A percentile compares a stretch with the other conserved stretches of the same genome.
Conservation (phyloP, 2,888 invertebrate species). For the Matsumyia berberina region DNA sequence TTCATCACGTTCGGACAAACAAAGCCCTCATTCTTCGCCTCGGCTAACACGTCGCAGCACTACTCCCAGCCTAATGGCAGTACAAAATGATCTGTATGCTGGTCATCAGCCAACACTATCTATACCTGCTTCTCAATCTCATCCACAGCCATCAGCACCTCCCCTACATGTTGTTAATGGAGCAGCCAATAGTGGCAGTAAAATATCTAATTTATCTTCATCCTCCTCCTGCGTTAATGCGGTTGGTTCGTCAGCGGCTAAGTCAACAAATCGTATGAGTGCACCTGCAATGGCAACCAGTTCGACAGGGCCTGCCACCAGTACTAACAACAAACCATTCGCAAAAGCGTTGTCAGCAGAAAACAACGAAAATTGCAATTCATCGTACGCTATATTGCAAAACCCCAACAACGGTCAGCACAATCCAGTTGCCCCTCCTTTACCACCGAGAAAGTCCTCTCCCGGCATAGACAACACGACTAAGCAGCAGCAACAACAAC, state of each 20-base stretch:
- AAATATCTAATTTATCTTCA: constrained; percentile 56
- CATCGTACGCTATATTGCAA: constrained; percentile 82
- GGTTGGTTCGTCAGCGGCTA: constrained; percentile 72
- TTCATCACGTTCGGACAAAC: constrained; percentile 83
- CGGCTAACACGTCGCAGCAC: constrained; percentile 85
- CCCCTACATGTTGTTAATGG: constrained; percentile 80
- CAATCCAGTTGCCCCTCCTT: constrained; percentile 84
- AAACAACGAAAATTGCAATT: constrained; percentile 80
- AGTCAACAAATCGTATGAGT: constrained; percentile 83
- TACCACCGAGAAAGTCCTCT: constrained; percentile 87
- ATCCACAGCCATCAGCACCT: constrained; percentile 81
- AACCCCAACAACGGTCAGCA: constrained; percentile 78
- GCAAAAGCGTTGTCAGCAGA: constrained; percentile 79
- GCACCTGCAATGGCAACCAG: constrained; percentile 82
- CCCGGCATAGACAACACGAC: constrained; percentile 81
- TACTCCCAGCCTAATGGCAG: constrained; percentile 83
- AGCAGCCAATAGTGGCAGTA: constrained; percentile 34
- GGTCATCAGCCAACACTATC: constrained; percentile 80
- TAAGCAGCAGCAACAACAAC: constrained; percentile 77
- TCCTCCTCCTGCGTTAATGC: constrained; percentile 61
- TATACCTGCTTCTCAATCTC: constrained; percentile 76
- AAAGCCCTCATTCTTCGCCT: constrained; percentile 87
- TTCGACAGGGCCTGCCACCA: constrained; percentile 74
- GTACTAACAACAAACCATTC: constrained; percentile 78
- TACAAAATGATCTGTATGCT: constrained; percentile 83